phyloP scores from a whole-genome alignment of 2,888 invertebrate species.

The Zootermopsis nevadensis region DNA sequence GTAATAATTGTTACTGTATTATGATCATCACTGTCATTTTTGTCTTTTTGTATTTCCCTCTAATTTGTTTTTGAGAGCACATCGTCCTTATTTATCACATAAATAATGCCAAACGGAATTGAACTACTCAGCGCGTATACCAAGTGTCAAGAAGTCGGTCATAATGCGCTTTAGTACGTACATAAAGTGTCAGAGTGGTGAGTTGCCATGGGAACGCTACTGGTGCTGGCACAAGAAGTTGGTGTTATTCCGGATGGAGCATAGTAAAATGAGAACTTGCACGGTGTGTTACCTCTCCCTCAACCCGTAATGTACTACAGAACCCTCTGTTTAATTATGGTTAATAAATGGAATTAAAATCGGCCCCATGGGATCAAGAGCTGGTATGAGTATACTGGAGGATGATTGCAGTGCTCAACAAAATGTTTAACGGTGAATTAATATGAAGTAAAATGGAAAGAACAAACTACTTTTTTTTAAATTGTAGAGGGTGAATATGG shows the following conservation, averaged over 20 bases:
- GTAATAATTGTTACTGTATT: too few relatives aligned
- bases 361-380: background rate
- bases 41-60: too few relatives aligned
- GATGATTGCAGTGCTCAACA: background rate
- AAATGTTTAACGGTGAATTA: too few relatives aligned
- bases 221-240: background rate
- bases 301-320: background rate
- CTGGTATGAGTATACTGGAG: background rate
- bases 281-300: background rate
- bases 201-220: background rate
- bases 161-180: background rate
- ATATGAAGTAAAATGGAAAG: too few relatives aligned
- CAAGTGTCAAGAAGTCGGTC: too few relatives aligned
- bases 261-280: background rate
- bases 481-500: too few relatives aligned
- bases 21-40: too few relatives aligned
- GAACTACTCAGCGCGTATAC: too few relatives aligned
- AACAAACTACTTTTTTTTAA: too few relatives aligned
- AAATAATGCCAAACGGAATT: too few relatives aligned
- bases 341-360: slow-evolving; percentile 10
- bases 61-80: too few relatives aligned
- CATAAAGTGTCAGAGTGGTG: background rate
- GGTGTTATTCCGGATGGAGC: background rate
- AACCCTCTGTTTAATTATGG: background rate
- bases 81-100: too few relatives aligned